Evolutionary conservation across 2,797 vertebrate genomes (phyloP), one percentile per base, ranked within the genome.

Genomic region (Loris lydekkerianus): DNA sequence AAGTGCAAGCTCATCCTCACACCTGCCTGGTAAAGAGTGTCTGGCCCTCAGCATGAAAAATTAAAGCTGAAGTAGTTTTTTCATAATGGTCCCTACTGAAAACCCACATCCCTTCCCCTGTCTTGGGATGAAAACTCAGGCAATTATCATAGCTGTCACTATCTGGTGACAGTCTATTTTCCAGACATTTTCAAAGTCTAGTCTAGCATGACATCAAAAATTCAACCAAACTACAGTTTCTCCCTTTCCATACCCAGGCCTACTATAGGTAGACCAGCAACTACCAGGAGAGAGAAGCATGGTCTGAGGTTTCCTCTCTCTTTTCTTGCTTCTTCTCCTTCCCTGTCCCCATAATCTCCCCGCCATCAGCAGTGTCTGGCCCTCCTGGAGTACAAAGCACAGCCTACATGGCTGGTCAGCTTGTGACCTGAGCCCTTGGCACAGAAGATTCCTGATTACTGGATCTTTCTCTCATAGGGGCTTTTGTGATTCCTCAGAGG

Each of bases 151-250:
- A 10, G 18, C 21, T 63, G 43, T 40, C 58, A 34, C 40, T 49
- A 0, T 67, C 37, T 60, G 61, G 60, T 61, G 29, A 27, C 5
- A 58, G 18, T 27, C 34, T 20, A 13, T 84, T 91, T 89, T 73
- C 88, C 40, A 37, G 31, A 10, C 75, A 43, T 76, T 94, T 83
- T 60, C 65, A 56, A 94, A 92, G 81, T 46, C 34, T 25, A 92
- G 72, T 53, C n/a, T 9, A 53, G 34, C 21, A 20, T 46, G 43
- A 89, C 25, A 90, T 61, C 1, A 84, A 86, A 73, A 88, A 61
- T 56, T 67, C 43, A 43, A 25, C 40, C 69, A 61, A 87, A 82
- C 34, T 21, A 40, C 18, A 29, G 13, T 53, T 31, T 46, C 7
- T 20, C 63, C 21, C 18, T 11, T 77, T 58, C 13, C 5, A 10